phyloP scores from a whole-genome alignment of 2,797 vertebrate species.

The Hydrocynus forskahlii region DNA sequence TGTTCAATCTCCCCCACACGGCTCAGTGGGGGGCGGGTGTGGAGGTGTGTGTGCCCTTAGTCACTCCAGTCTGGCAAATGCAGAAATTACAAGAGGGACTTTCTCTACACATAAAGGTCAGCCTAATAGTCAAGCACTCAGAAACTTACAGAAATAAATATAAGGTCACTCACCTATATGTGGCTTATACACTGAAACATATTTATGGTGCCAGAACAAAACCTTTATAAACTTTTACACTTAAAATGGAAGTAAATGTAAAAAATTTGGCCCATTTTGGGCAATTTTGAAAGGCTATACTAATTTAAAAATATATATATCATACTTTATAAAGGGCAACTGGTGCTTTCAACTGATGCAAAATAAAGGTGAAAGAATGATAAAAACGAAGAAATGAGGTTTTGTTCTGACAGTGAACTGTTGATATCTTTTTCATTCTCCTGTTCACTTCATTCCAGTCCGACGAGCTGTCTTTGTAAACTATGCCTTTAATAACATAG shows the following conservation, averaged over 20 bases:
- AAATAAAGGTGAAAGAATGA: too few relatives aligned
- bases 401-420: too few relatives aligned
- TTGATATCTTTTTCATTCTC: too few relatives aligned
- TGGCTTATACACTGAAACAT: not conserved
- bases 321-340: too few relatives aligned
- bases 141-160: too few relatives aligned
- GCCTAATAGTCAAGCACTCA: not conserved
- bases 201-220: too few relatives aligned
- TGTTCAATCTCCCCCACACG: conserved; percentile 64
- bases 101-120: conserved; percentile 24
- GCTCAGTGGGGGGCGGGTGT: conserved; percentile 45
- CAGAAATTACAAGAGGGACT: conserved; percentile 30
- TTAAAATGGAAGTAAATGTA: not conserved
- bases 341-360: too few relatives aligned
- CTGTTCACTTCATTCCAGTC: too few relatives aligned
- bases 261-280: not conserved
- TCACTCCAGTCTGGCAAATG: conserved; percentile 48
- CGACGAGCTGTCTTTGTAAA: not conserved
- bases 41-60: conserved; percentile 61
- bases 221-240: too few relatives aligned
- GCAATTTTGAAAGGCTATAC: too few relatives aligned
- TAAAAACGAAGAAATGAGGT: too few relatives aligned
- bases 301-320: too few relatives aligned
- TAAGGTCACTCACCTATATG: not conserved
- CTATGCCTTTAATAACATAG: not conserved